Conservation (phyloP, 2,888 invertebrate genomes). For the Kuschelorhynchus macadamiae region DNA sequence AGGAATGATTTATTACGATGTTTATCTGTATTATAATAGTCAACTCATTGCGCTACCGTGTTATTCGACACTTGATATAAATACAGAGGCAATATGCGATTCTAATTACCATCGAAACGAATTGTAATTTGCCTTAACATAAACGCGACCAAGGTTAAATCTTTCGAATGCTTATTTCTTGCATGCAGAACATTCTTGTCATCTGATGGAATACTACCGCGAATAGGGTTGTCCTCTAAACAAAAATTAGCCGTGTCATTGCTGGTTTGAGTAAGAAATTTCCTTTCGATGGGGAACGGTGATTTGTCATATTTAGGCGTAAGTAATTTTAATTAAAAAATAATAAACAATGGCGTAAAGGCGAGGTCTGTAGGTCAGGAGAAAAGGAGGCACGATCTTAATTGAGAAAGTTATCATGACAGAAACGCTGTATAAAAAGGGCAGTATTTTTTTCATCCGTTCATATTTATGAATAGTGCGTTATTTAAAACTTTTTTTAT, state of each 20-base stretch:
- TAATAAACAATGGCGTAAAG: too few relatives aligned
- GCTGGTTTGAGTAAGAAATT: too few relatives aligned
- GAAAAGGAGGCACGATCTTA: too few relatives aligned
- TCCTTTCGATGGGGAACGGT: too few relatives aligned
- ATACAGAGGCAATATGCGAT: neutral
- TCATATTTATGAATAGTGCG: too few relatives aligned
- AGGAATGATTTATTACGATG: neutral
- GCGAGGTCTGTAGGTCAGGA: too few relatives aligned
- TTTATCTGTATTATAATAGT: neutral
- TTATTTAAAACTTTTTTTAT: too few relatives aligned
- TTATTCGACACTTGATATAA: neutral
- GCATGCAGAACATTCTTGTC: slow-evolving; percentile 13
- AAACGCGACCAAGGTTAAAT: slow-evolving; percentile 19
- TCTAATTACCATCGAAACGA: neutral
- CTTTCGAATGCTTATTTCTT: slow-evolving; percentile 11
- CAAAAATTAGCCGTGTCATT: slow-evolving; percentile 6
- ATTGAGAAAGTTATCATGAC: too few relatives aligned
- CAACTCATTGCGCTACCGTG: neutral
- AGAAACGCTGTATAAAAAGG: too few relatives aligned
- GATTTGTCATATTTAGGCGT: too few relatives aligned
- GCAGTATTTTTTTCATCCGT: too few relatives aligned
- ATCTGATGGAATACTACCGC: slow-evolving; percentile 14
- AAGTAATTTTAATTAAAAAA: too few relatives aligned
- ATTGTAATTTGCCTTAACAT: slow-evolving; percentile 9
- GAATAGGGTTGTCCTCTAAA: neutral